Evolutionary conservation across 2,113 vertebrate genomes (phyloP).

Genomic region (Vulpes vulpes): DNA sequence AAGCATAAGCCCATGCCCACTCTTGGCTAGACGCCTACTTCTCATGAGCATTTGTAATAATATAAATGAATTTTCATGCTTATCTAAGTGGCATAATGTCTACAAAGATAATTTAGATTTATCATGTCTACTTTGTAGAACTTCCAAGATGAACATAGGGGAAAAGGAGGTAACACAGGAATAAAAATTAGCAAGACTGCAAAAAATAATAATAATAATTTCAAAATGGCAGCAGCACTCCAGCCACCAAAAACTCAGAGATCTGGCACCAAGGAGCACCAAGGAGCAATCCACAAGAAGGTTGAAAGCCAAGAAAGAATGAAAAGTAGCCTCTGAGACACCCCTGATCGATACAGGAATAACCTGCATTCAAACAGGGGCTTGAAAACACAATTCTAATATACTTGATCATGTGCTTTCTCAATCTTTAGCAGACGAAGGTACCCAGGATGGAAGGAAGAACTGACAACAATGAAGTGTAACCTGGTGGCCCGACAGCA

Average conservation of each 20-base stretch:
- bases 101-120: neutral
- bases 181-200: neutral
- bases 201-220: neutral
- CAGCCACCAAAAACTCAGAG: neutral
- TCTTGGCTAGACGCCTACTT: neutral
- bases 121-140: neutral
- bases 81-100: constrained; percentile 18
- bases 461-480: neutral
- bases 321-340: neutral
- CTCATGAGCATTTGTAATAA: neutral
- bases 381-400: neutral
- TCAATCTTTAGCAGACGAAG: neutral
- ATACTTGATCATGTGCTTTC: neutral
- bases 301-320: neutral
- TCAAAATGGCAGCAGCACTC: neutral
- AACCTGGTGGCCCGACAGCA: neutral
- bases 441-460: neutral
- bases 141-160: neutral
- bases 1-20: neutral
- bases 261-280: neutral
- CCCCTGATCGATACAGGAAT: neutral
- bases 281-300: neutral
- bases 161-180: neutral
- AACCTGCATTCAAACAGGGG: neutral
- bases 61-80: neutral